phyloP scores from a whole-genome alignment of 1,140 invertebrate genomes.

The Lineus longissimus region DNA sequence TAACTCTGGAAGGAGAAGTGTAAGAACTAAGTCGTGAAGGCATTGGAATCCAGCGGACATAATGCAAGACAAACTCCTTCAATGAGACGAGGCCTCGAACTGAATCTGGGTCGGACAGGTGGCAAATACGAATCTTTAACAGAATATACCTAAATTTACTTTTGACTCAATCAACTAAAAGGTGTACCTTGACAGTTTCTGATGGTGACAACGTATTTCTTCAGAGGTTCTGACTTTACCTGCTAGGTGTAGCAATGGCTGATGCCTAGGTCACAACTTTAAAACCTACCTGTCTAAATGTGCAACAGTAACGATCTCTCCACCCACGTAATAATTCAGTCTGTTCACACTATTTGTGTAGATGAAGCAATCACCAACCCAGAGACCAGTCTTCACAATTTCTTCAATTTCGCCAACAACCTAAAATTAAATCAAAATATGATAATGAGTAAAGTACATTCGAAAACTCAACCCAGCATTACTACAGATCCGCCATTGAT shows the following conservation, averaged over 20 bases:
- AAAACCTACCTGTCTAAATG: constrained; percentile 79
- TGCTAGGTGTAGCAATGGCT: too few relatives aligned
- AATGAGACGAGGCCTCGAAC: neutral
- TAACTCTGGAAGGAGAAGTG: constrained; percentile 54
- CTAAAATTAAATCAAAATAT: constrained; percentile 45
- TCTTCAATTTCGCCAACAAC: constrained; percentile 86
- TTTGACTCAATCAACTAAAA: too few relatives aligned
- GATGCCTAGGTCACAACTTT: too few relatives aligned
- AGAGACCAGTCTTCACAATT: constrained; percentile 90
- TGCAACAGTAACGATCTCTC: constrained; percentile 96
- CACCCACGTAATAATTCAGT: constrained; percentile 98
- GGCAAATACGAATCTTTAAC: neutral
- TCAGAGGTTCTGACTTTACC: too few relatives aligned
- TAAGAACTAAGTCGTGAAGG: neutral
- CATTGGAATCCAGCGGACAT: neutral
- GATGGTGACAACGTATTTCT: too few relatives aligned
- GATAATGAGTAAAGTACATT: too few relatives aligned
- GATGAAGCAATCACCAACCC: constrained; percentile 99
- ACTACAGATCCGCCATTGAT: too few relatives aligned
- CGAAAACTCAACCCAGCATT: too few relatives aligned
- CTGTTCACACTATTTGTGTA: constrained; percentile 97
- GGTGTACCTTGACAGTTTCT: too few relatives aligned
- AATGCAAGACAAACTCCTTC: neutral
- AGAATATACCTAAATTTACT: too few relatives aligned
- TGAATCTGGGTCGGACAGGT: neutral